These are phyloP conservation scores for Notodonta dromedarius DNA, from an alignment of 2,888 invertebrate species.

Conservation along the genomic window DNA sequence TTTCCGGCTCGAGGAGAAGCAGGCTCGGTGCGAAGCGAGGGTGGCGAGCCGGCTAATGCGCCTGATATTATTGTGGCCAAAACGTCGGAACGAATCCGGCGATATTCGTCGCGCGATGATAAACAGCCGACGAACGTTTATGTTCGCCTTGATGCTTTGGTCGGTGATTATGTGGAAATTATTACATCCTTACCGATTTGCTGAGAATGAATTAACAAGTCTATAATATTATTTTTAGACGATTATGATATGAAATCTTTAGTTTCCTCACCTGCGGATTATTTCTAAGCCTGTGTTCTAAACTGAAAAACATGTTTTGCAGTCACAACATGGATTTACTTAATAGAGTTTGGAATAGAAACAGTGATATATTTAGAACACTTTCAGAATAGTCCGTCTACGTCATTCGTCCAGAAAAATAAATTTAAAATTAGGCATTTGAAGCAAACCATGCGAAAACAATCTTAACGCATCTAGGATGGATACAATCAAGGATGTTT, in stretches of 20 bases:
- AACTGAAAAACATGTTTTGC: too few relatives aligned
- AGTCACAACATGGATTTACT: too few relatives aligned
- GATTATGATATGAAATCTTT: too few relatives aligned
- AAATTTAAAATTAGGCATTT: not conserved
- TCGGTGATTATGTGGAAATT: not conserved
- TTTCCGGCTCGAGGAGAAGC: conserved; percentile 55
- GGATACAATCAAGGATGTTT: conserved; percentile 46
- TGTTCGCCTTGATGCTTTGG: not conserved
- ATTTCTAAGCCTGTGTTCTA: too few relatives aligned
- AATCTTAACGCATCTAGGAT: not conserved
- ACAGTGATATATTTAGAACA: too few relatives aligned
- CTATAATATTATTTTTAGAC: not conserved
- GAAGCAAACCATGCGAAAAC: not conserved
- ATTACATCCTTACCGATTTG: not conserved
- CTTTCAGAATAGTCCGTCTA: too few relatives aligned
- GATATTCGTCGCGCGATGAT: conserved; percentile 49
- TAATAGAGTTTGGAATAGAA: too few relatives aligned
- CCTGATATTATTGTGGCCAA: conserved; percentile 64
- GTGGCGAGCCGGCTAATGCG: conserved; percentile 65
- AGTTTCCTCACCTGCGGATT: too few relatives aligned
- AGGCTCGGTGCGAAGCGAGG: conserved; percentile 52
- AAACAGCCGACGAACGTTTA: conserved; percentile 29
- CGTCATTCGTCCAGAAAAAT: too few relatives aligned
- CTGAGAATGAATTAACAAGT: not conserved
- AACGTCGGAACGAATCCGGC: conserved; percentile 62